Base-by-base conservation (phyloP, 1,140 invertebrate species). In the Leptinotarsa texana region DNA sequence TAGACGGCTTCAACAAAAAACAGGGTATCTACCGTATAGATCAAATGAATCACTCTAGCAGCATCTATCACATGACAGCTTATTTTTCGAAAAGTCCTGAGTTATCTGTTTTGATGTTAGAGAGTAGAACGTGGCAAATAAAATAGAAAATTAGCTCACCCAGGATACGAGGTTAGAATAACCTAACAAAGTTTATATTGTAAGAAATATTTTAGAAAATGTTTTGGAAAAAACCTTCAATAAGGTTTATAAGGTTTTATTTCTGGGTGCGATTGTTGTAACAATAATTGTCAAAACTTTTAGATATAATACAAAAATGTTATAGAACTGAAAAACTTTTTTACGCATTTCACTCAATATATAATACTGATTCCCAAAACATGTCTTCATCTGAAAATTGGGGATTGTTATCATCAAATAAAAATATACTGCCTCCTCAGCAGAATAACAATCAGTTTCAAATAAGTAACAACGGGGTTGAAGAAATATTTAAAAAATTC, bases 61-160 rank as follows among this genome's bases (percentile, higher is more conserved):
- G 13, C 24, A 2, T 24, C 17, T 24, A 65, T 65, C 63, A 17
- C 63, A 24, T 18, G 51, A 57, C 4, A 17, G 51, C 51, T 57
- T 57, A 11, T n/a, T 57, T 57, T 57, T 57, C 51, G 2, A 57
- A 15, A 21, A 27, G 15, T 68, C 3, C 42, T 68, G 24, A 68
- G 66, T 68, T 68, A 18, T 33, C 24, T 68, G 42, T 68, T 68
- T 68, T 27, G 66, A 68, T 68, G 66, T 68, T 68, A 68, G 66
- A 68, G 42, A 68, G 42, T 68, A 68, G 33, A 47, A 17, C 17
- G 17, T 57, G 51, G 51, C 51, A 57, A 57, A 57, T 57, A 57
- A 18, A 57, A 4, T 57, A 57, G 51, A 57, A 57, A 57, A 5
- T 13, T 57, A 18, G 17, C 51, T 57, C 51, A 18, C 51, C 51